Conservation (phyloP, 2,888 invertebrate genomes). For the Cephalotes varians region DNA sequence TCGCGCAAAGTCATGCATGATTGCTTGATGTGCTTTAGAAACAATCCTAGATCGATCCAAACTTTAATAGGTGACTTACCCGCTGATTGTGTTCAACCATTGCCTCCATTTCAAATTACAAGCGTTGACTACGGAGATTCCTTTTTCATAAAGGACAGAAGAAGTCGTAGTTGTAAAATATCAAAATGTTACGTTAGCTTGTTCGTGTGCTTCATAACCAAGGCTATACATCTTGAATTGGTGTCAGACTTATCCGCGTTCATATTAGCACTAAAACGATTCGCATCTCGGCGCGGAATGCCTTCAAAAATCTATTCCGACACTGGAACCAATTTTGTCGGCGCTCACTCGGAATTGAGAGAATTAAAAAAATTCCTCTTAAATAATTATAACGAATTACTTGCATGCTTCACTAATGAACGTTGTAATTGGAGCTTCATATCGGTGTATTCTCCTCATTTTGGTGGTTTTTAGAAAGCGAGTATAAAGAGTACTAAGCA, state of each 20-base stretch:
- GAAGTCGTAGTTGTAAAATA: background rate
- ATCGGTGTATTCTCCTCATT: background rate
- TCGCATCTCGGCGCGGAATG: conserved; percentile 65
- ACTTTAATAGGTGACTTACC: background rate
- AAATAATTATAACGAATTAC: background rate
- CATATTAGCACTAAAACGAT: conserved; percentile 67
- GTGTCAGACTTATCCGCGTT: conserved; percentile 61
- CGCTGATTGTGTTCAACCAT: background rate
- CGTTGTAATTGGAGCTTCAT: background rate
- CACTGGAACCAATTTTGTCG: conserved; percentile 83
- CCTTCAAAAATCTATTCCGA: conserved; percentile 81
- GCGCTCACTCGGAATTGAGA: conserved; percentile 78
- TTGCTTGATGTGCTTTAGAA: background rate
- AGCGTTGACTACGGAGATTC: background rate
- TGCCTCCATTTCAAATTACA: background rate
- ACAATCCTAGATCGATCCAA: background rate
- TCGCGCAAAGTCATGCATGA: background rate
- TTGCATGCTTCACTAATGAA: background rate
- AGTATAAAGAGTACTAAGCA: background rate
- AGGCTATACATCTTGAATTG: background rate
- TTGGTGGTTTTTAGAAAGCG: background rate
- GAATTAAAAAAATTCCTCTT: background rate
- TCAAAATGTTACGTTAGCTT: background rate
- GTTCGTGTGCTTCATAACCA: background rate
- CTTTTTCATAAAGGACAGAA: background rate